phyloP scores from a whole-genome alignment of 2,113 vertebrate genomes.

The Plectropomus leopardus region DNA sequence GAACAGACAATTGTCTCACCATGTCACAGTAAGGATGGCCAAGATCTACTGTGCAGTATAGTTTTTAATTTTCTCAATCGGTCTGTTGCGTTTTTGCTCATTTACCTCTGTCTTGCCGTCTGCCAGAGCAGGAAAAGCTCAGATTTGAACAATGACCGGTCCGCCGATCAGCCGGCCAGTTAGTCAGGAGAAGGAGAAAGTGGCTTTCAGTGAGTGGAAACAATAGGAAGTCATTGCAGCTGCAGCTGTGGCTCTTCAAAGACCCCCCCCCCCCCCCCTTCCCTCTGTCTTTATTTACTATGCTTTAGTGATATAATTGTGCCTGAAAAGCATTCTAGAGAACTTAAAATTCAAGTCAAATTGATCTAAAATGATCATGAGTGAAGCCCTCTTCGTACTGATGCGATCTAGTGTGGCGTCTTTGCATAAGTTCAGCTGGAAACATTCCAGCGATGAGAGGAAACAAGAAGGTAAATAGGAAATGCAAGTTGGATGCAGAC shows the following conservation, averaged over 20 bases:
- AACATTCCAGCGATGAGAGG: slow-evolving; percentile 49
- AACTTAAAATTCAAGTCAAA: background rate
- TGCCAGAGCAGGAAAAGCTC: slow-evolving; percentile 59
- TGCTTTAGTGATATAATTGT: slow-evolving; percentile 15
- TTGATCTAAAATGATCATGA: background rate
- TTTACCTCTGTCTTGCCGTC: slow-evolving; percentile 20
- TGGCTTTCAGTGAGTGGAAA: slow-evolving; percentile 80
- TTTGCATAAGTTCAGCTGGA: slow-evolving; percentile 41
- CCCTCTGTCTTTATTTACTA: slow-evolving; percentile 24
- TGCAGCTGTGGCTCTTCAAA: slow-evolving; percentile 78
- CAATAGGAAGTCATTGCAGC: slow-evolving; percentile 85
- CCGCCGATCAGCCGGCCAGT: slow-evolving; percentile 44
- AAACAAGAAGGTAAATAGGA: slow-evolving; percentile 68
- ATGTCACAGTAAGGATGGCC: slow-evolving; percentile 13
- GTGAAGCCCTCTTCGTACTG: background rate
- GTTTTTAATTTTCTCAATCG: background rate
- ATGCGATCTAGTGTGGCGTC: background rate
- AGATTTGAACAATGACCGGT: slow-evolving; percentile 64
- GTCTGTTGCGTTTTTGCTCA: slow-evolving; percentile 1
- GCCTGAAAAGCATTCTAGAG: slow-evolving; percentile 6
- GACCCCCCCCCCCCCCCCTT: slow-evolving; percentile 19
- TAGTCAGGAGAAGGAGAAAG: slow-evolving; percentile 74
- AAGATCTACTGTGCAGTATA: background rate
- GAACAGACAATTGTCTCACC: background rate
- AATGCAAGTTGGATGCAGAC: slow-evolving; percentile 58